These are phyloP conservation scores for Incurvaria masculella DNA, from an alignment of 2,888 invertebrate species.

Conservation along the genomic window DNA sequence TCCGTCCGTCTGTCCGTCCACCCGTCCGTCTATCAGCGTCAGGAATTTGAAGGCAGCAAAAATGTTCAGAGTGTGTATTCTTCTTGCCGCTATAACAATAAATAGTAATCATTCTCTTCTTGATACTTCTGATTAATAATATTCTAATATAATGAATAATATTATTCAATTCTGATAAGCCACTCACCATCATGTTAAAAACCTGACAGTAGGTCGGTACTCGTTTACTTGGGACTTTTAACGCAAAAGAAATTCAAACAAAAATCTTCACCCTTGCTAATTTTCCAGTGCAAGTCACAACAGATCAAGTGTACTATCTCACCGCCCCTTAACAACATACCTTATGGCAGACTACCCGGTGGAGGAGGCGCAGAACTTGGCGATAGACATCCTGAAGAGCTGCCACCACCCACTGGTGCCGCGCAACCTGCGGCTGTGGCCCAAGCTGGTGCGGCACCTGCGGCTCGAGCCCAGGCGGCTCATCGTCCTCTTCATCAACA, in stretches of 20 bases:
- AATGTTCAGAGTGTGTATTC: no score
- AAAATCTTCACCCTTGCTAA: neutral
- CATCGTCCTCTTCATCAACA: slow-evolving; percentile 53
- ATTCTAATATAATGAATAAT: neutral
- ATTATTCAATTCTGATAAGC: neutral
- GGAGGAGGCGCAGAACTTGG: slow-evolving; percentile 59
- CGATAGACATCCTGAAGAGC: slow-evolving; percentile 64
- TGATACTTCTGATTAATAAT: neutral
- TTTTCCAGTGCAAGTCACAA: neutral
- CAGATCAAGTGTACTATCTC: no score
- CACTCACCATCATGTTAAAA: neutral
- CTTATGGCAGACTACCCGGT: slow-evolving; percentile 29
- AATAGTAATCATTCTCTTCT: no score
- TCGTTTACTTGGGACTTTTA: neutral
- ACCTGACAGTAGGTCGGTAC: neutral
- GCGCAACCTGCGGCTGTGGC: slow-evolving; percentile 65
- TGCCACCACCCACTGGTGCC: slow-evolving; percentile 70
- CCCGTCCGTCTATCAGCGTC: no score
- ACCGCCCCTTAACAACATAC: neutral
- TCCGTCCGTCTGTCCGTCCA: no score
- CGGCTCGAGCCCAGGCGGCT: slow-evolving; percentile 58
- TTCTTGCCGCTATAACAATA: no score
- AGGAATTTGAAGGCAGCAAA: no score
- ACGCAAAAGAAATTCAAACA: neutral
- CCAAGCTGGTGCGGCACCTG: slow-evolving; percentile 57